Base-by-base conservation (phyloP, 2,888 invertebrate species). In the Sinodicranocentrus sp. region DNA sequence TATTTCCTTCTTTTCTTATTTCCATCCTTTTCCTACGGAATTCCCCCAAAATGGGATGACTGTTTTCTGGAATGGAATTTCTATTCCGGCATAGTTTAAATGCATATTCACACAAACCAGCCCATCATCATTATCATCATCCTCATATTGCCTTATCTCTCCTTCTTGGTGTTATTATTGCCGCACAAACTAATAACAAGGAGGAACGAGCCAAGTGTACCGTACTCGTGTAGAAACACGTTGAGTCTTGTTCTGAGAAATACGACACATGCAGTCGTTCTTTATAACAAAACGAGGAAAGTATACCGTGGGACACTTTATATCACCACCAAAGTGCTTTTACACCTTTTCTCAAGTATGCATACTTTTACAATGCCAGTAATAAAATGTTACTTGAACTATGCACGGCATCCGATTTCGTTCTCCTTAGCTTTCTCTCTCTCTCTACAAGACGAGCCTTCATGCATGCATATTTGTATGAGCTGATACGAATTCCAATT, bases 1-100 rank as follows among this genome's bases (percentile, higher is more conserved):
- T 80, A 80, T 80, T 80, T 80, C 80, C 80, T 72, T 57, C 71
- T 65, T 78, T 48, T 78, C 63, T 79, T 54, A 71, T 80, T 43
- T 78, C 61, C 71, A 26, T 68, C 28, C 19, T 28, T 52, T 48
- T 70, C 19, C 48, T 57, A 43, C 21, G n/a, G 72, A 79, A 71
- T 28, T 23, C 70, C 48, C 48, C n/a, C 15, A 48, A 13, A 13
- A 39, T 57, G 57, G 59, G 44, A 59, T 76, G 67, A 26, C 57
- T 77, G 26, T 21, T 65, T 2, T 52, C 25, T 72, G 21, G 44
- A 73, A 82, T 75, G 82, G 75, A 82, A 82, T 82, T 82, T 52
- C 68, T 73, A 59, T 72, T 80, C 73, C 61, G 13, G 15, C 73
- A 80, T 80, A 67, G 21, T 80, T 73, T 67, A 73, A 72, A 80